Conservation (phyloP, 2,888 invertebrate species). For the Periphyllus acericola region DNA sequence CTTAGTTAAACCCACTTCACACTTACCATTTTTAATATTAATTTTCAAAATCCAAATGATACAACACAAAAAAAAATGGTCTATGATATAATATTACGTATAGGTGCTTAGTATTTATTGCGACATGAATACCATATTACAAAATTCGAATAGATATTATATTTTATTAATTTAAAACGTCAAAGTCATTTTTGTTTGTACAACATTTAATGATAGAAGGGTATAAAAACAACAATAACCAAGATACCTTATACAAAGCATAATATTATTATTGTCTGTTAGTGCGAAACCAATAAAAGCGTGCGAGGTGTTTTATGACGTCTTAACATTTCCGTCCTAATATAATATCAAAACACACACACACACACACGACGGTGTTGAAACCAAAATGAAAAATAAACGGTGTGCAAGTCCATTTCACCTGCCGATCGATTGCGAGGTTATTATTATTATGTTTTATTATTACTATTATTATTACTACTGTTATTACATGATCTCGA, state of each 20-base stretch:
- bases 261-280: background rate
- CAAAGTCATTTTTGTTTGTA: slow-evolving; percentile 14
- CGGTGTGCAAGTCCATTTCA: background rate
- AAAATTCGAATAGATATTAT: background rate
- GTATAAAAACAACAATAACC: background rate
- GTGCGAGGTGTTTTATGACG: background rate
- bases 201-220: background rate
- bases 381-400: slow-evolving; percentile 3
- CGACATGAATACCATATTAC: no score
- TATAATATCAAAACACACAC: slow-evolving; percentile 13
- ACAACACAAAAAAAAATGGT: no score
- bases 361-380: background rate
- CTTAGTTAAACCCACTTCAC: no score
- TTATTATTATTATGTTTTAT: background rate
- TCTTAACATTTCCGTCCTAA: slow-evolving; percentile 3
- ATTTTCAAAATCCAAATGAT: no score
- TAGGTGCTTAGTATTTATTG: no score
- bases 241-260: background rate
- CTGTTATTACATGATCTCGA: background rate
- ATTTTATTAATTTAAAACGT: background rate
- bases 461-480: background rate
- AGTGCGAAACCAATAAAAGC: slow-evolving; percentile 25
- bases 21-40: no score
- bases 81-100: no score
- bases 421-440: background rate